Base-by-base conservation (phyloP, 2,888 invertebrate species). In the Argyra leucocephala region DNA sequence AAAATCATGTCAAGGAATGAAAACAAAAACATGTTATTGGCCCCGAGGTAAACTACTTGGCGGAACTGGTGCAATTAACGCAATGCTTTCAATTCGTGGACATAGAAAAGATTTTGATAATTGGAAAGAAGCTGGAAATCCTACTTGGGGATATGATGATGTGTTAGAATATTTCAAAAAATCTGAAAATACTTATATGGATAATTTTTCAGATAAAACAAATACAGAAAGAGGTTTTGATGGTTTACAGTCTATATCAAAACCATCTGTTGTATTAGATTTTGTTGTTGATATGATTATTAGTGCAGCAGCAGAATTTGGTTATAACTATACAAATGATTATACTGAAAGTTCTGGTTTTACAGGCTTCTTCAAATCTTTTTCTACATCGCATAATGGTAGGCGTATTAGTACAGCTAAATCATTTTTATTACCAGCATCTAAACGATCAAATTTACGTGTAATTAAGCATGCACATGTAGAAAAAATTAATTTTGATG, bases 11-110 rank as follows among this genome's bases (percentile, higher is more conserved):
- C 70, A 65, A 64, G 76, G 69, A n/a, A 72, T 74, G 72, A 66
- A 68, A 31, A 69, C 70, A 5, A 70, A 70, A 7, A 71, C 73
- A 15, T 78, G 78, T 65, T 72, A 70, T 63, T 86, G 86, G 87
- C 83, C 85, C 31, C 82, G 86, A 66, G 89, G 89, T 0, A 87
- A 85, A 72, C 81, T 83, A 66, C 78, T 87, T 72, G 86, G 86
- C 36, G 87, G 87, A 10, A 83, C 83, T 0, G 84, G 85, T 62
- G 81, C 82, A 2, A 78, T 86, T 22, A 87, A 86, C 72, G 85
- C 82, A 60, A 86, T 86, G 83, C 77, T 86, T 64, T 86, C 85
- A 71, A 78, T 85, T 4, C 80, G 84, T 58, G 86, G 86, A 0
- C 83, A 82, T 70, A 77, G 75, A 1, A 72, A 74, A 9, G 85